A percentile compares a stretch with the other conserved stretches of the same genome.
phyloP scores from a whole-genome alignment of 2,113 vertebrate species.

The Pteruthius melanotis region DNA sequence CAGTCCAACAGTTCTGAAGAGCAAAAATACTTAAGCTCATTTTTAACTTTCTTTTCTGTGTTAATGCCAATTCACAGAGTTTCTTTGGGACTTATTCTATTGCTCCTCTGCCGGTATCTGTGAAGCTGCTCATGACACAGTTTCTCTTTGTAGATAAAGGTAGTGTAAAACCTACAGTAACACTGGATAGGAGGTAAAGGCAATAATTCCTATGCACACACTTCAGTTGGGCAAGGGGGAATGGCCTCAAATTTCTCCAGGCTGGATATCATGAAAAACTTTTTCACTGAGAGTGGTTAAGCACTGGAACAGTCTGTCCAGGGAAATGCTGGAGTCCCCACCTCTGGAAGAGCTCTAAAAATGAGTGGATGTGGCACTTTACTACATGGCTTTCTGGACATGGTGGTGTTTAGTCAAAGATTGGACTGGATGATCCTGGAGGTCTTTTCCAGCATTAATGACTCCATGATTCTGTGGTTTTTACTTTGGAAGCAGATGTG shows the following conservation, averaged over 20 bases:
- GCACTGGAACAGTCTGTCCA: background rate
- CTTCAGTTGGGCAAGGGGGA: background rate
- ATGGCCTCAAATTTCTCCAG: background rate
- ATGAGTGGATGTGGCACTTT: fast-evolving
- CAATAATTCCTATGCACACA: background rate
- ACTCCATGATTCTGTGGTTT: background rate
- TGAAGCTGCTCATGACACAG: background rate
- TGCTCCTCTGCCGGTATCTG: background rate
- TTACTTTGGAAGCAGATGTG: background rate
- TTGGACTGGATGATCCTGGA: background rate
- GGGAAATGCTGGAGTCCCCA: background rate
- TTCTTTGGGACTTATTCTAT: background rate
- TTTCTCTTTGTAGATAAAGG: background rate
- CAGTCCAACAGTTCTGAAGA: background rate
- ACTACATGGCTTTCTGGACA: no score
- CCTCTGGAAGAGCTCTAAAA: background rate
- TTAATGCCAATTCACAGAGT: background rate
- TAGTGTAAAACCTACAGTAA: background rate
- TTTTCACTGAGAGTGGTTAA: no score
- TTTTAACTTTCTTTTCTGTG: background rate
- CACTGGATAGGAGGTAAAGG: background rate
- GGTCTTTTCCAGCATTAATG: background rate
- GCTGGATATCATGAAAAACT: background rate
- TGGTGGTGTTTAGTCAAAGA: background rate
- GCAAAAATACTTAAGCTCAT: background rate